Evolutionary conservation across 2,888 invertebrate genomes (phyloP).

Genomic region (Lacanobia oleracea): DNA sequence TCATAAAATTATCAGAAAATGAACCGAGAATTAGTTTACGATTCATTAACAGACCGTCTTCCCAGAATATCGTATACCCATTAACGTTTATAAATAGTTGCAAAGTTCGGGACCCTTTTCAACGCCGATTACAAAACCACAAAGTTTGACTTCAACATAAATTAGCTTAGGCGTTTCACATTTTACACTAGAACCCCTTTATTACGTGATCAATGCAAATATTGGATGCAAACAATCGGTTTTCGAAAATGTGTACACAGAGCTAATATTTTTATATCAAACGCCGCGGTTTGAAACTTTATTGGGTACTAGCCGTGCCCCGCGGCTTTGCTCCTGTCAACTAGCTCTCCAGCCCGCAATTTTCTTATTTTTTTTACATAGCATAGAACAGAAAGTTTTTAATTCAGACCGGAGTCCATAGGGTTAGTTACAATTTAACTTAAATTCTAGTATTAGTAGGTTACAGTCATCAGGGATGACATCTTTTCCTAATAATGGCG

Average conservation of each 20-base stretch:
- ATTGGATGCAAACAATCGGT: constrained; percentile 27
- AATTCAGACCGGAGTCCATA: no score
- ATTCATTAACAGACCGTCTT: background rate
- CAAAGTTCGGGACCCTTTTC: constrained; percentile 56
- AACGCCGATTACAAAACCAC: constrained; percentile 21
- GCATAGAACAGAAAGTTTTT: no score
- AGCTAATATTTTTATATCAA: background rate
- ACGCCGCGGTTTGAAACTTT: background rate
- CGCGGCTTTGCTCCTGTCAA: no score
- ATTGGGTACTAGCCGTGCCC: no score
- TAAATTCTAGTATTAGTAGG: no score
- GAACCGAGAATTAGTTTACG: constrained; percentile 20
- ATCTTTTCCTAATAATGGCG: no score
- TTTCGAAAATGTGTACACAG: background rate
- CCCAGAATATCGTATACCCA: constrained; percentile 27
- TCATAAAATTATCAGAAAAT: constrained; percentile 9
- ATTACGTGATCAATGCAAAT: constrained; percentile 7
- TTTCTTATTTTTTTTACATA: no score
- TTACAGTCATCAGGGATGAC: no score
- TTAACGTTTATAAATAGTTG: constrained; percentile 22
- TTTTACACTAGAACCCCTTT: constrained; percentile 3
- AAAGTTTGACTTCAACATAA: constrained; percentile 40
- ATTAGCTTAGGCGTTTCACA: constrained; percentile 25
- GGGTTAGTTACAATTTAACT: no score
- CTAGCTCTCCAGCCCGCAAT: no score